Conservation (phyloP, 2,113 vertebrate species). For the Antechinus stuartii region DNA sequence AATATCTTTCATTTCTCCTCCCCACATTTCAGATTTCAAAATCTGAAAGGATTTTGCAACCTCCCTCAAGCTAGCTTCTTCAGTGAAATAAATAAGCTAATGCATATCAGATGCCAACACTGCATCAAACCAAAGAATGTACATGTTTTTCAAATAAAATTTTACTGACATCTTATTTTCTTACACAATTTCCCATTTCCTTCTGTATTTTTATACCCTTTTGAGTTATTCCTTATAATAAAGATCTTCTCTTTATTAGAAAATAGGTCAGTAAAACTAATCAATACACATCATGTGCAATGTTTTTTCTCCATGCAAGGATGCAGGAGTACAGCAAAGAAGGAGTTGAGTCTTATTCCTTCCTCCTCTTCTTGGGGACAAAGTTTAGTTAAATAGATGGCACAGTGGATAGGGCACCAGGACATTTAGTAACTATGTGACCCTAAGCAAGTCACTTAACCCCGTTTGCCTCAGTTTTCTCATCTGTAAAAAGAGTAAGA, state of each 20-base stretch:
- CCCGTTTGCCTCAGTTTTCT: no score
- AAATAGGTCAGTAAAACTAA: not conserved
- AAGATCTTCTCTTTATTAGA: no score
- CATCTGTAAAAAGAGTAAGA: no score
- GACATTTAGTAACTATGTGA: no score
- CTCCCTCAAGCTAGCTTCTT: slow-evolving; percentile 49
- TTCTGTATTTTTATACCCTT: slow-evolving; percentile 23
- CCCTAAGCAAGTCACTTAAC: no score
- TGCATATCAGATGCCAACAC: slow-evolving; percentile 45
- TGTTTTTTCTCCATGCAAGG: no score
- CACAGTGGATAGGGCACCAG: no score
- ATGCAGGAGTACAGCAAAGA: not conserved
- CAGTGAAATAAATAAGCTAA: slow-evolving; percentile 52
- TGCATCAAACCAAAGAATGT: slow-evolving; percentile 77
- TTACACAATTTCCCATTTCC: slow-evolving; percentile 56
- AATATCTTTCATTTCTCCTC: not conserved
- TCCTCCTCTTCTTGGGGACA: not conserved
- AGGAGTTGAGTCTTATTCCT: not conserved
- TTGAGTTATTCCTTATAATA: not conserved
- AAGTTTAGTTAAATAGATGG: not conserved
- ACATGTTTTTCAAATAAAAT: slow-evolving; percentile 67
- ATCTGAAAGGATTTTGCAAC: not conserved
- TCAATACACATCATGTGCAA: not conserved
- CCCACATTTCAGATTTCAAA: no score
- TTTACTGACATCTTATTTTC: slow-evolving; percentile 26